Evolutionary conservation across 2,888 invertebrate species (phyloP).

Genomic region (Caenorhabditis afra): DNA sequence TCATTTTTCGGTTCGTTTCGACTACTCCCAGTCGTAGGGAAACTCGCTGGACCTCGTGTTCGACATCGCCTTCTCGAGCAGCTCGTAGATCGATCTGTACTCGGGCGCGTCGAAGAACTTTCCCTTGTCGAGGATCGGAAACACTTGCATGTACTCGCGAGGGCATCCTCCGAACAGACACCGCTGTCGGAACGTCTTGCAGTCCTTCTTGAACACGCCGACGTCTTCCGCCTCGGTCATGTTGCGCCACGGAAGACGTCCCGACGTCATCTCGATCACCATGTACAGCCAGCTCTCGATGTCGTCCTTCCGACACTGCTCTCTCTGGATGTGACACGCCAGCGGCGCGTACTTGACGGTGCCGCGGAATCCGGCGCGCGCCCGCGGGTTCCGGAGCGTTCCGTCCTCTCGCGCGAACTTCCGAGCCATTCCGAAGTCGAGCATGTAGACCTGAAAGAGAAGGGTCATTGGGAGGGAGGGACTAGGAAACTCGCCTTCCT

Average conservation of each 20-base stretch:
- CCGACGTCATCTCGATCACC: slow-evolving; percentile 69
- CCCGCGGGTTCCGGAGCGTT: slow-evolving; percentile 66
- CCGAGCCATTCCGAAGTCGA: slow-evolving; percentile 72
- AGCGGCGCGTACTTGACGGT: slow-evolving; percentile 71
- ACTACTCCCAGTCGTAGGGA: slow-evolving; percentile 71
- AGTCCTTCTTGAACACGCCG: slow-evolving; percentile 72
- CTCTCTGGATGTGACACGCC: slow-evolving; percentile 69
- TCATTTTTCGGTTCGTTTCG: not conserved
- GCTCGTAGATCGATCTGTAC: slow-evolving; percentile 68
- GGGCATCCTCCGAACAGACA: slow-evolving; percentile 75
- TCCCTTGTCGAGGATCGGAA: slow-evolving; percentile 67
- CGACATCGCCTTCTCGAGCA: slow-evolving; percentile 67
- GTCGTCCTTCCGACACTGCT: slow-evolving; percentile 74
- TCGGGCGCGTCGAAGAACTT: slow-evolving; percentile 76
- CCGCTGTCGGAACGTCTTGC: slow-evolving; percentile 54
- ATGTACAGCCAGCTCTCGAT: slow-evolving; percentile 76
- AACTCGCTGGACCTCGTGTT: slow-evolving; percentile 66
- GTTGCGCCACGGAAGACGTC: slow-evolving; percentile 71
- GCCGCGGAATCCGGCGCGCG: slow-evolving; percentile 67
- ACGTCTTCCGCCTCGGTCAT: slow-evolving; percentile 69
- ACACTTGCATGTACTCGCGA: slow-evolving; percentile 67
- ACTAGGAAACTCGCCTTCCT: slow-evolving; percentile 40
- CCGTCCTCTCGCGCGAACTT: slow-evolving; percentile 70
- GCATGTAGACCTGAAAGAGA: slow-evolving; percentile 62
- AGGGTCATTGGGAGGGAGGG: not conserved